Conservation (phyloP, 64 coral and sea anemone species). For the Stichodactyla mertensii region DNA sequence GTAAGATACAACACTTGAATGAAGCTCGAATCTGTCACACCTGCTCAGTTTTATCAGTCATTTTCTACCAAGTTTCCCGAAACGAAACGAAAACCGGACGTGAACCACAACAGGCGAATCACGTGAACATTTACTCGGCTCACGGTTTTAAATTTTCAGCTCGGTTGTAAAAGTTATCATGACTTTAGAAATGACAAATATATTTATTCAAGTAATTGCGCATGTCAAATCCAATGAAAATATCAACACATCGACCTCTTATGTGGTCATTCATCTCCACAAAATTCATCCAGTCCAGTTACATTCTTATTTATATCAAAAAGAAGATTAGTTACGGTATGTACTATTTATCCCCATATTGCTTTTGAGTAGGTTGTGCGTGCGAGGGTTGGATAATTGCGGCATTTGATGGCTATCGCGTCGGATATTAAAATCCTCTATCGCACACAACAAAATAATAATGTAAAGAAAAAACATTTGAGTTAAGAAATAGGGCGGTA, state of each 20-base stretch:
- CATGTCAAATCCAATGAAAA: constrained; percentile 17
- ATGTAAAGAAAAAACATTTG: neutral
- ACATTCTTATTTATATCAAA: neutral
- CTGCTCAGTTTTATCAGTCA: no score
- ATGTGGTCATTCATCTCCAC: neutral
- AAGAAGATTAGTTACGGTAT: neutral
- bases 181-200: neutral
- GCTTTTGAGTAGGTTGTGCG: neutral
- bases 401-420: neutral
- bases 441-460: neutral
- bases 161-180: neutral
- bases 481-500: neutral
- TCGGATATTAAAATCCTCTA: neutral
- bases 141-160: no score
- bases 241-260: neutral
- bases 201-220: neutral
- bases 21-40: no score
- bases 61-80: no score
- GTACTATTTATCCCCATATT: neutral
- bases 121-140: no score
- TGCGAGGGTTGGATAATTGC: neutral
- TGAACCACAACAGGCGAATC: no score
- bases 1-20: no score
- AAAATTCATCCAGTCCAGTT: neutral
- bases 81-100: no score